Percentiles rank a stretch among this genome's conserved stretches.
Evolutionary conservation across 2,113 vertebrate genomes (phyloP).

Genomic region (Paracanthobrama guichenoti): DNA sequence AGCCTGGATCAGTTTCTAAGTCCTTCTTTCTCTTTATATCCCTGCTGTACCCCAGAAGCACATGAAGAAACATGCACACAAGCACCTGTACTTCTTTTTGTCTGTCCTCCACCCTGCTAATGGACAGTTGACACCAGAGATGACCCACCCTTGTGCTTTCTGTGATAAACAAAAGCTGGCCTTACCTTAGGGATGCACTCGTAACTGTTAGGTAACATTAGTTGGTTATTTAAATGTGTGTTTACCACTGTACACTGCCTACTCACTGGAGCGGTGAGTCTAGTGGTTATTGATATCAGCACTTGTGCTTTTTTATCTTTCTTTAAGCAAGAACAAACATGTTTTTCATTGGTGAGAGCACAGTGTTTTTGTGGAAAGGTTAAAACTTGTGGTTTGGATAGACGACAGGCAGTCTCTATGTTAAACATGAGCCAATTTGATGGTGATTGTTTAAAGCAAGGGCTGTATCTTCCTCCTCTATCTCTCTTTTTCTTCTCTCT

Average conservation of each 20-base stretch:
- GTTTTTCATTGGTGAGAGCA: not conserved
- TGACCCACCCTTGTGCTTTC: slow-evolving; percentile 35
- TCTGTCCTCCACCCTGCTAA: slow-evolving; percentile 34
- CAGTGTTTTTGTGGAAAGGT: slow-evolving; percentile 21
- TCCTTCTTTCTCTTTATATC: slow-evolving; percentile 25
- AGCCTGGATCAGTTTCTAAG: slow-evolving; percentile 37
- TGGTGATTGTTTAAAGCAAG: slow-evolving; percentile 35
- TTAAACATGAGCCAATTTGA: slow-evolving; percentile 29
- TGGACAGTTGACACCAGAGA: slow-evolving; percentile 53
- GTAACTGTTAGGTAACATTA: slow-evolving; percentile 25
- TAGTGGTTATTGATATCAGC: slow-evolving; percentile 2
- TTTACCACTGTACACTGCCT: slow-evolving; percentile 8
- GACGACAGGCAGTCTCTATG: slow-evolving; percentile 24
- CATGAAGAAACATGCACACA: slow-evolving; percentile 30
- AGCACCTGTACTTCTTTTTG: slow-evolving; percentile 28
- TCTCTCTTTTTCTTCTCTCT: not conserved
- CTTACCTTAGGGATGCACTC: slow-evolving; percentile 35
- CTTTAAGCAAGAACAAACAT: slow-evolving; percentile 11
- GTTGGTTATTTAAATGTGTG: slow-evolving; percentile 25
- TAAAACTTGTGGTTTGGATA: slow-evolving; percentile 47
- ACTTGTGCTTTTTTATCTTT: not conserved
- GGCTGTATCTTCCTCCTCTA: not conserved
- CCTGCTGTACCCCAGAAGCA: slow-evolving; percentile 22
- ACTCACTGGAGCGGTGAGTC: not conserved
- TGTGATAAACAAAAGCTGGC: slow-evolving; percentile 32